Conservation (phyloP, 2,113 vertebrate genomes). For the Cebidichthys violaceus region DNA sequence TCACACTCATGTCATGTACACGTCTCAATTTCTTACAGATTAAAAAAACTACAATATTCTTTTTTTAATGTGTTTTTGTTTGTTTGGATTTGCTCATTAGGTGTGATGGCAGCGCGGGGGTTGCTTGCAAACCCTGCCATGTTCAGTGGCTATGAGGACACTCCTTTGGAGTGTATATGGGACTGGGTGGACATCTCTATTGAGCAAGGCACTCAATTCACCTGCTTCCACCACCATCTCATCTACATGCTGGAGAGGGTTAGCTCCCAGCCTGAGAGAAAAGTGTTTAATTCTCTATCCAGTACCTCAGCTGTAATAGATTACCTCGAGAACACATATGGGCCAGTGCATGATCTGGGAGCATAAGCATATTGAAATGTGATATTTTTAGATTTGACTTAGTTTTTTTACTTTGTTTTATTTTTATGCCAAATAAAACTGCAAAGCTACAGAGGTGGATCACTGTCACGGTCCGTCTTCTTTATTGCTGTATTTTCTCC, state of each 20-base stretch:
- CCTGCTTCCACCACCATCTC: conserved; percentile 96
- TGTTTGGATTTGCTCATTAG: conserved; percentile 70
- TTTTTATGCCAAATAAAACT: conserved; percentile 55
- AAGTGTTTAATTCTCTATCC: conserved; percentile 92
- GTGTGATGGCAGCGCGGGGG: conserved; percentile 95
- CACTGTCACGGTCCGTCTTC: neutral
- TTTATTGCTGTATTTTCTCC: neutral
- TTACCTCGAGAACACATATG: conserved; percentile 90
- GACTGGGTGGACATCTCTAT: conserved; percentile 95
- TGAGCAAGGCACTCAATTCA: conserved; percentile 93
- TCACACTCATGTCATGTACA: neutral
- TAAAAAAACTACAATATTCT: neutral
- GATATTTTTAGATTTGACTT: neutral
- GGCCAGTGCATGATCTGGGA: conserved; percentile 60
- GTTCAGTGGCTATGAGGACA: conserved; percentile 95
- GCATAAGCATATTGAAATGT: conserved; percentile 22
- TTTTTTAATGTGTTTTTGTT: neutral
- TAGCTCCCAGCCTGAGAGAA: conserved; percentile 94
- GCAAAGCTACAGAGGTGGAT: neutral
- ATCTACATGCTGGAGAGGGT: conserved; percentile 98
- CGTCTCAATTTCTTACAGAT: neutral
- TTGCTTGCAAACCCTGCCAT: conserved; percentile 95
- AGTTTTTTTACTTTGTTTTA: neutral
- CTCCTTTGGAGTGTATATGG: conserved; percentile 93
- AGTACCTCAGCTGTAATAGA: conserved; percentile 96